Conservation (phyloP, 1,140 invertebrate genomes). For the Leptinotarsa defecta region DNA sequence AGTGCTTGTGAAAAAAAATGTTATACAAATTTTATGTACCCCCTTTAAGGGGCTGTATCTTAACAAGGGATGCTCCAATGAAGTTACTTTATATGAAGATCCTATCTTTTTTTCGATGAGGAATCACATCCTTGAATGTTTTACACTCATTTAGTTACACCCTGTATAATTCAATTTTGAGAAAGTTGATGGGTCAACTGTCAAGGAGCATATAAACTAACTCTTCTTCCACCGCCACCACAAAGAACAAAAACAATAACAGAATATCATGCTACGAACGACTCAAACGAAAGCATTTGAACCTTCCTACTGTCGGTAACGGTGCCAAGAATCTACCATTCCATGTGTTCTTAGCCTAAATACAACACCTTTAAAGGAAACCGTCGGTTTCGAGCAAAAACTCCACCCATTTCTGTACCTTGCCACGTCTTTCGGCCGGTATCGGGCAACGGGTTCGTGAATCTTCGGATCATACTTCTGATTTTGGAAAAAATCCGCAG, state of each 20-base stretch:
- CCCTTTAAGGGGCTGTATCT: too few species aligned
- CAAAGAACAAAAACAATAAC: neutral
- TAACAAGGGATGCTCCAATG: too few species aligned
- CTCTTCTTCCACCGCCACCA: neutral
- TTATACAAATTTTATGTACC: too few species aligned
- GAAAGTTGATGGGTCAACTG: too few species aligned
- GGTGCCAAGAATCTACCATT: constrained; percentile 16
- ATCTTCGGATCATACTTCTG: constrained; percentile 74
- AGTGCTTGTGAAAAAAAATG: too few species aligned
- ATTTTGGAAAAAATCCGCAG: constrained; percentile 52
- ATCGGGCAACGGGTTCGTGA: constrained; percentile 75
- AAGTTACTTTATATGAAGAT: too few species aligned
- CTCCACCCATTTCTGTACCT: constrained; percentile 59
- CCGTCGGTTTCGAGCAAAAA: constrained; percentile 62
- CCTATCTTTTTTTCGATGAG: too few species aligned
- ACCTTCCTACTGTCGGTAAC: constrained; percentile 16
- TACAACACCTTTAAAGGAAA: constrained; percentile 76
- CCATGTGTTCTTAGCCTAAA: constrained; percentile 35
- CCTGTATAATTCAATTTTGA: too few species aligned
- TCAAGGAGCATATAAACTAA: too few species aligned
- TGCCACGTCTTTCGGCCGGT: constrained; percentile 64
- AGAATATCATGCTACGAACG: neutral
- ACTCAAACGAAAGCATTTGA: constrained; percentile 12
- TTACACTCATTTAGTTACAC: too few species aligned
- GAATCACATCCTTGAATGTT: too few species aligned